phyloP scores from a whole-genome alignment of 2,888 invertebrate species.

The Lymantria monacha region DNA sequence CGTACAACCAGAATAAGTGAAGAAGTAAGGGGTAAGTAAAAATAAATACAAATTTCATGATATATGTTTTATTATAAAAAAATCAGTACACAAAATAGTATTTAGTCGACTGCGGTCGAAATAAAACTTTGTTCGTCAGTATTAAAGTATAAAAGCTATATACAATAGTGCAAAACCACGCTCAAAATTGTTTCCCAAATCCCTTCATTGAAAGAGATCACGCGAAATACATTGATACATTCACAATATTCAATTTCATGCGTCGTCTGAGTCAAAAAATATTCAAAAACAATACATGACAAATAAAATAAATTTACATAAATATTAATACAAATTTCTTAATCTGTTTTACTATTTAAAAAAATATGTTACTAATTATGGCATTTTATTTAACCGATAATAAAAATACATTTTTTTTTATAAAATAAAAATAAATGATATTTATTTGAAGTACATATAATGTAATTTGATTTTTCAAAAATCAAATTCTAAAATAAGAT shows the following conservation, averaged over 20 bases:
- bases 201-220: slow-evolving; percentile 50
- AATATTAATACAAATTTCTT: not conserved
- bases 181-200: slow-evolving; percentile 39
- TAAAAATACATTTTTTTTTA: too few species aligned
- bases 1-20: not conserved
- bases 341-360: not conserved
- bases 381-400: too few species aligned
- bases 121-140: slow-evolving; percentile 61
- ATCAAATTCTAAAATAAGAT: too few species aligned
- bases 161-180: slow-evolving; percentile 64
- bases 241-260: slow-evolving; percentile 4
- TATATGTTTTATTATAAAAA: slow-evolving; percentile 70
- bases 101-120: slow-evolving; percentile 78
- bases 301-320: not conserved
- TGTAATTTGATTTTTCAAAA: too few species aligned
- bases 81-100: slow-evolving; percentile 57
- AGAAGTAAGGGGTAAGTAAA: not conserved
- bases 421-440: too few species aligned
- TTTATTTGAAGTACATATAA: too few species aligned
- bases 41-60: slow-evolving; percentile 30
- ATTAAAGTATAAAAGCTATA: slow-evolving; percentile 54
- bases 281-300: not conserved
- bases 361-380: not conserved
- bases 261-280: not conserved
- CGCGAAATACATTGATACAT: slow-evolving; percentile 37